phyloP scores from a whole-genome alignment of 1,140 invertebrate species.

The Cotesia vestalis region DNA sequence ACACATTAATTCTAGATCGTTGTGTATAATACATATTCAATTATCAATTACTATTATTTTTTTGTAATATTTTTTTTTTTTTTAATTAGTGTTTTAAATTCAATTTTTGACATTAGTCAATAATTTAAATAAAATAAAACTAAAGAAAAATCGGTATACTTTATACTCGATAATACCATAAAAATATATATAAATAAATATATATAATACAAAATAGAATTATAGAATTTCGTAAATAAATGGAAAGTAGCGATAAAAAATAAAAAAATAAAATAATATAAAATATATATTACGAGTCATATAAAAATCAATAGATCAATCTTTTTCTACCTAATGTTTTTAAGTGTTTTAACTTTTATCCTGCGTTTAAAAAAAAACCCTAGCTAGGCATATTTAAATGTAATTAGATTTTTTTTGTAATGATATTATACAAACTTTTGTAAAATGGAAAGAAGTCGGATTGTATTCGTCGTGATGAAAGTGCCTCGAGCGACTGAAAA shows the following conservation, averaged over 20 bases:
- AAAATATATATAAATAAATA: no score
- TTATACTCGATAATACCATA: not conserved
- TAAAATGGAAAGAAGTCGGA: constrained; percentile 26
- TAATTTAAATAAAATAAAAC: not conserved
- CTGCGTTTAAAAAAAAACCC: constrained; percentile 17
- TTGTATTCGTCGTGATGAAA: constrained; percentile 29
- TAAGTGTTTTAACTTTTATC: constrained; percentile 22
- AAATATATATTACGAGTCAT: constrained; percentile 1
- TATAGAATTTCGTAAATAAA: constrained; percentile 25
- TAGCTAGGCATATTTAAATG: constrained; percentile 24
- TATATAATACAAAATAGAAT: constrained; percentile 11
- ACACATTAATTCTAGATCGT: constrained; percentile 15
- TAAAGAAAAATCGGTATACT: constrained; percentile 8
- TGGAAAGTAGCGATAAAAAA: not conserved
- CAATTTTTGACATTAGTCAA: not conserved
- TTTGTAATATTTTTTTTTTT: not conserved
- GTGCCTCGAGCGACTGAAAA: no score
- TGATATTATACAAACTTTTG: constrained; percentile 23
- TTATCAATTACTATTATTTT: not conserved
- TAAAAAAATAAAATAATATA: not conserved
- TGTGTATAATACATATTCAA: constrained; percentile 7
- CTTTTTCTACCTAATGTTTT: constrained; percentile 1
- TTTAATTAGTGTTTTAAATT: not conserved
- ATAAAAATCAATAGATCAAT: not conserved
- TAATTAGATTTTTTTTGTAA: constrained; percentile 26